Evolutionary conservation across 2,797 vertebrate genomes (phyloP).

Genomic region (Lycodopsis pacificus): DNA sequence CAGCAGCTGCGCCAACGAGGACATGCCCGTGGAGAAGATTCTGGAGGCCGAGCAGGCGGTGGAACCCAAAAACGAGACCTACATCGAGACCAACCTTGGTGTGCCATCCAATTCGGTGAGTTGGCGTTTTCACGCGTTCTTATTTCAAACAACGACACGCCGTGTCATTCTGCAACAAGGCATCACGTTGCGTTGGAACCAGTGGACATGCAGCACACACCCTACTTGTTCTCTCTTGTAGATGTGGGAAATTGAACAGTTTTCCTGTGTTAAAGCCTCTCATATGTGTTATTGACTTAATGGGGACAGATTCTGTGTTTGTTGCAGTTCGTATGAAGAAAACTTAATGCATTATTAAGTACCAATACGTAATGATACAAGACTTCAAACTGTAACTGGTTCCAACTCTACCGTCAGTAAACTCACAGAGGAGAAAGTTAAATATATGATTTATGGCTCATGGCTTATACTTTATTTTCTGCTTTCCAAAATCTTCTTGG

Average conservation of each 20-base stretch:
- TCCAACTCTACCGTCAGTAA: not conserved
- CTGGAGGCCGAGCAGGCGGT: constrained; percentile 97
- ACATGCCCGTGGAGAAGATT: constrained; percentile 99
- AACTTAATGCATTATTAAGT: not conserved
- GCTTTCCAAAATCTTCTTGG: constrained; percentile 40
- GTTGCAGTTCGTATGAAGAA: not conserved
- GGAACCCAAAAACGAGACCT: constrained; percentile 98
- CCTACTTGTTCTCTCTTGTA: not conserved
- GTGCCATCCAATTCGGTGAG: constrained; percentile 94
- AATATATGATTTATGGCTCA: constrained; percentile 27
- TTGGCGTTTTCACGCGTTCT: constrained; percentile 8
- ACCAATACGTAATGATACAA: not conserved
- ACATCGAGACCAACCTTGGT: constrained; percentile 94
- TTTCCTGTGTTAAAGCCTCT: not conserved
- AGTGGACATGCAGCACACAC: not conserved
- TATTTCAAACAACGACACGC: constrained; percentile 3
- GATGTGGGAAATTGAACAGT: not conserved
- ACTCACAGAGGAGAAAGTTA: not conserved
- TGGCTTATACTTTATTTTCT: constrained; percentile 27
- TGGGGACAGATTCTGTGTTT: not conserved
- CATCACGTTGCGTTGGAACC: constrained; percentile 10
- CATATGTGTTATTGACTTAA: not conserved
- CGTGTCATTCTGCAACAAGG: constrained; percentile 13
- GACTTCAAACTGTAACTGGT: not conserved
- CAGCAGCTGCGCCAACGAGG: constrained; percentile 93